Base-by-base conservation (phyloP, 2,888 invertebrate species). In the Taphrorychus bicolor region DNA sequence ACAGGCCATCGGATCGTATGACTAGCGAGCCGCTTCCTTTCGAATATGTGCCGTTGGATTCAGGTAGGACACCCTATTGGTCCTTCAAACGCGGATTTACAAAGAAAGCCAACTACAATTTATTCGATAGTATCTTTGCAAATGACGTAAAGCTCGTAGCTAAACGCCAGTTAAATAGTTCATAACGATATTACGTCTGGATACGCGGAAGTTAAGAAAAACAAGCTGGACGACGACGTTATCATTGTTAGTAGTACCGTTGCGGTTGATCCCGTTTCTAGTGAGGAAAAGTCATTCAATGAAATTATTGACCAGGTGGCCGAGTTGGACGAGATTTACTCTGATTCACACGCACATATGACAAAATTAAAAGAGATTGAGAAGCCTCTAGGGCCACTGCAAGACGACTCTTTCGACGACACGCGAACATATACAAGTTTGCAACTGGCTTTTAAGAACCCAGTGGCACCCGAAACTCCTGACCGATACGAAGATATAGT, bases 391-490 rank as follows among this genome's bases (percentile, higher is more conserved):
- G 62, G 59, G 5, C 66, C 45, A 1, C 59, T 54, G 5, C 73
- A 74, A 19, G 71, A 72, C 40, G 85, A 86, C 23, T 88, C 88
- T 42, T 91, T 91, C 71, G 89, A 91, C 76, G 94, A 94, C 75
- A 87, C 90, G 24, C 90, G 91, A 66, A 93, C 93, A 0, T 94
- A 94, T 76, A 91, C 92, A 0, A 94, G 94, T 77, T 82, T 94
- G 59, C 94, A 94, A 78, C 85, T 92, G 77, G 94, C 94, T 0
- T 94, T 94, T 83, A 92, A 90, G 80, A 93, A 94, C 81, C 94
- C 94, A 0, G 24, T 91, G 66, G 60, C 14, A 2, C 18, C 17
- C 5, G 23, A 5, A 11, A 19, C 48, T 7, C 23, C 59, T 11
- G 42, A 66, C 32, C 57, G 52, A 1, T 58, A 61, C 16, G 61